A percentile compares a stretch with the other conserved stretches of the same genome.
Evolutionary conservation across 2,888 invertebrate species (phyloP).

Genomic region (Xestia ashworthii): DNA sequence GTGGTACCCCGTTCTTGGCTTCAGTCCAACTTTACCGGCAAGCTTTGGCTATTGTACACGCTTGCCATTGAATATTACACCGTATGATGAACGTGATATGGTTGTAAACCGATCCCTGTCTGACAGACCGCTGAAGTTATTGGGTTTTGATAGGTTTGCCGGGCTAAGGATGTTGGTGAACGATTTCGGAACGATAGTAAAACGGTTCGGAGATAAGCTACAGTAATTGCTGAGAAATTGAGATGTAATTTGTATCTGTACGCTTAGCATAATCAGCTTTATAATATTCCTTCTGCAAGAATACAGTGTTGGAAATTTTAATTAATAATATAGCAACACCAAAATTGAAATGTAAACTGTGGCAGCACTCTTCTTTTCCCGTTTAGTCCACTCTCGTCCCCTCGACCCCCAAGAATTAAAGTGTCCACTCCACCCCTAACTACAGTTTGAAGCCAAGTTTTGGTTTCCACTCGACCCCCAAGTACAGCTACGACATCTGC

Average conservation of each 20-base stretch:
- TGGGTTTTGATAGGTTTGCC: conserved; percentile 74
- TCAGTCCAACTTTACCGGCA: conserved; percentile 68
- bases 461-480: no score
- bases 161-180: conserved; percentile 53
- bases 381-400: no score
- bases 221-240: conserved; percentile 16
- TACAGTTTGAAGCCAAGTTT: no score
- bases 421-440: no score
- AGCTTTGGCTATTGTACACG: conserved; percentile 66
- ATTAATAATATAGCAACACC: no score
- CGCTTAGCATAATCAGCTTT: not conserved
- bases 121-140: conserved; percentile 68
- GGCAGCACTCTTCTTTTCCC: no score
- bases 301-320: not conserved
- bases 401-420: no score
- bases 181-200: conserved; percentile 67
- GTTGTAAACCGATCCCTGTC: conserved; percentile 70
- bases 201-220: conserved; percentile 51
- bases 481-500: no score
- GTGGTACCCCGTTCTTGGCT: conserved; percentile 71
- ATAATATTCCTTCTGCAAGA: not conserved
- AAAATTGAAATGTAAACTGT: no score
- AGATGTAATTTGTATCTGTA: no score
- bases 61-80: conserved; percentile 64
- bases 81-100: conserved; percentile 69